Conservation (phyloP, 1,140 invertebrate species). For the Melitaea cinxia region DNA sequence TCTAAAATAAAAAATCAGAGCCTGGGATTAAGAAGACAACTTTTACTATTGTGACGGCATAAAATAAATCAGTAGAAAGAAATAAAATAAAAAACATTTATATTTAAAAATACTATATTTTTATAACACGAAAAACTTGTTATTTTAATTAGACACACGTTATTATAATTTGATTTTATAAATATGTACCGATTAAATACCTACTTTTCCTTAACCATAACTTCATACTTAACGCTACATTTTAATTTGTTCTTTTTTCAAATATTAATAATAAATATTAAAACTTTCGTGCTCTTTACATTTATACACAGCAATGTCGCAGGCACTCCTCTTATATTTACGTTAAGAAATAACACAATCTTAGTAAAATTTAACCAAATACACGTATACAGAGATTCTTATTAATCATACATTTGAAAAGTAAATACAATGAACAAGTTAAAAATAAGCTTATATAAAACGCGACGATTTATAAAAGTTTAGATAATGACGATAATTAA, state of each 20-base stretch:
- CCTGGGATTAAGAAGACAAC: too few species aligned
- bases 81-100: conserved; percentile 7
- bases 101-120: conserved; percentile 20
- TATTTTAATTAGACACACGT: conserved; percentile 6
- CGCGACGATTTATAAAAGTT: too few species aligned
- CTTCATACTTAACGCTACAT: neutral
- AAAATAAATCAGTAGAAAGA: neutral
- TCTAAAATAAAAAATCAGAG: too few species aligned
- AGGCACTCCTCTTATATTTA: neutral
- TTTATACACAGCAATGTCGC: neutral
- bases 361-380: neutral
- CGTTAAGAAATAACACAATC: neutral
- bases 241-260: conserved; percentile 5
- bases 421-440: neutral
- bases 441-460: neutral
- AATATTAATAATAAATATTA: neutral
- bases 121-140: conserved; percentile 19
- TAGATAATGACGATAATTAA: neutral
- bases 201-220: conserved; percentile 8
- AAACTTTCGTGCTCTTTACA: neutral
- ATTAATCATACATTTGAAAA: neutral
- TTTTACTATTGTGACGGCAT: too few species aligned
- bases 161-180: conserved; percentile 9
- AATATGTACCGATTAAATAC: conserved; percentile 3
- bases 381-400: conserved; percentile 6